Evolutionary conservation across 2,113 vertebrate species (phyloP).

Genomic region (Lamprotornis superbus): DNA sequence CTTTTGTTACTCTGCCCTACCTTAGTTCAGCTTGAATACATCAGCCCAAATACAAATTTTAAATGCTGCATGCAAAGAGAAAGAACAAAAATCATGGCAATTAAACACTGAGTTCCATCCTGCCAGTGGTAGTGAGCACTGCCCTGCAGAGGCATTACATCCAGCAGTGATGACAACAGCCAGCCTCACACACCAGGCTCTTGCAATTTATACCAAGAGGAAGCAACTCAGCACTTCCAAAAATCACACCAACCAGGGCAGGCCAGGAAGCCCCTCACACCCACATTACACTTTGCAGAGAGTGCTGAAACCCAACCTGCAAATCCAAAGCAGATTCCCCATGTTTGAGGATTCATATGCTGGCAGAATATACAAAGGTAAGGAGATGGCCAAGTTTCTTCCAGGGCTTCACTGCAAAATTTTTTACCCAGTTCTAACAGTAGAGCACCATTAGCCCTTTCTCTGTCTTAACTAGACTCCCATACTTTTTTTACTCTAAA

Average conservation of each 20-base stretch:
- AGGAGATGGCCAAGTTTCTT: neutral
- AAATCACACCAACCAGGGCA: neutral
- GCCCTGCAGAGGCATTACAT: no score
- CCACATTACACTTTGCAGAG: neutral
- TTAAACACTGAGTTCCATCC: neutral
- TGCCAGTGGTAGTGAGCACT: neutral
- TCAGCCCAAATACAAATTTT: neutral
- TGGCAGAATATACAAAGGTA: neutral
- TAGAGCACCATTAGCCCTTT: neutral
- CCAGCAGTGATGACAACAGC: neutral
- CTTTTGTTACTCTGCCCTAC: neutral
- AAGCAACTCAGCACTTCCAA: neutral
- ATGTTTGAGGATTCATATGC: fast-evolving
- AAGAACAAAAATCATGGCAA: neutral
- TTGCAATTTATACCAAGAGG: neutral
- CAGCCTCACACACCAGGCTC: neutral
- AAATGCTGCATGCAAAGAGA: neutral
- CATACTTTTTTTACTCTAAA: neutral
- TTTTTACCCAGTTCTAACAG: neutral
- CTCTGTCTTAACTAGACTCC: neutral
- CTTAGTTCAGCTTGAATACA: neutral
- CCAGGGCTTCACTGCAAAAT: neutral
- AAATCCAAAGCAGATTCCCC: neutral
- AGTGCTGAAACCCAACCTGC: neutral
- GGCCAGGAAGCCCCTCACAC: neutral